Evolutionary conservation across 1,140 invertebrate species (phyloP), one percentile per base, ranked within the genome.

Genomic region (Semibalanus balanoides): DNA sequence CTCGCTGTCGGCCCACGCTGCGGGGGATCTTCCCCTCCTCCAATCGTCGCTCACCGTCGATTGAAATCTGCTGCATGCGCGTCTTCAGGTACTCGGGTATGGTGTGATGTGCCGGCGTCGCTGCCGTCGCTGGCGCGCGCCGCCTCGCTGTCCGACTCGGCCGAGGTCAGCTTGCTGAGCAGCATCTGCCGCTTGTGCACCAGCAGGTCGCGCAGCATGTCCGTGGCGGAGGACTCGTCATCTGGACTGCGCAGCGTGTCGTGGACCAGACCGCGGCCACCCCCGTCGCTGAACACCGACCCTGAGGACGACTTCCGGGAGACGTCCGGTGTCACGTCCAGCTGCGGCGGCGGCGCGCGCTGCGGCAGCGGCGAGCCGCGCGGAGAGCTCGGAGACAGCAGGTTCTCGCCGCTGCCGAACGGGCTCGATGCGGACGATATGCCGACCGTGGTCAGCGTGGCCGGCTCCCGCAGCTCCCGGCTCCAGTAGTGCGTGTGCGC

Each of bases 401-500:
- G 76, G 79, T 83, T 85, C 76, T 85, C 85, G 40, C 82, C 81
- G 80, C 85, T 86, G 70, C 85, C 85, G 81, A 82, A 84, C 70
- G 83, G 84, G 77, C 82, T 83, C 31, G 82, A 82, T 83, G 72
- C 40, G 74, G 71, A 28, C 22, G 40, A 77, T 0, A 25, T 25
- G 76, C 51, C 51, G 7, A 31, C 77, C 43, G 77, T 76, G 51
- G 79, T 78, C n/a, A 80, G 64, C 73, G 76, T 78, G 43, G 74
- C 79, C 69, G 81, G 78, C 72, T 93, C 89, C 25, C 85, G 85
- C 0, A 92, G 82, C 82, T 97, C 95, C 82, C 94, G 93, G 74
- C 91, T 92, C 95, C 96, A 99, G 83, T 94, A 99, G 84, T 99
- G 97, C 0, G 97, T 99, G 84, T 99, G 96, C 1, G 96, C 94